A percentile compares a stretch with the other conserved stretches of the same genome.
Conservation (phyloP, 2,888 invertebrate genomes). For the Perdita meconis region DNA sequence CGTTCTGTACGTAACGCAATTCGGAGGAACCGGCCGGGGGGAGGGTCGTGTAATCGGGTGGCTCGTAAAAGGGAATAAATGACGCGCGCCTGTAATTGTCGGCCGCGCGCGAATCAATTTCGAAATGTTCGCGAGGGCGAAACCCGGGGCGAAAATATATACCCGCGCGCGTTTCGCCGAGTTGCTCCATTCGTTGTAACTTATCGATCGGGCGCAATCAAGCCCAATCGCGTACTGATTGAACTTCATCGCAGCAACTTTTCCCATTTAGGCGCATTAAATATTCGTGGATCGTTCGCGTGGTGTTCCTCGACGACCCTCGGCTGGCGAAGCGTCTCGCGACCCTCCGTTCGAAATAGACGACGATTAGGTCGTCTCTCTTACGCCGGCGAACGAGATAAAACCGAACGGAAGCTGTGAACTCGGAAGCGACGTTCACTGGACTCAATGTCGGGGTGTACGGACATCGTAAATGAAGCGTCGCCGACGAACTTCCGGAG, state of each 20-base stretch:
- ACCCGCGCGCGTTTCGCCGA: background rate
- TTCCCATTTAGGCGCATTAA: conserved; percentile 25
- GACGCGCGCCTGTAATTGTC: conserved; percentile 34
- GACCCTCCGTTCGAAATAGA: no score
- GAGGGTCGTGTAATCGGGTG: background rate
- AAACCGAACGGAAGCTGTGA: background rate
- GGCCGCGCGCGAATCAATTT: conserved; percentile 39
- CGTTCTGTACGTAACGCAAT: conserved; percentile 11
- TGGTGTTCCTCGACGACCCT: background rate
- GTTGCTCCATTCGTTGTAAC: conserved; percentile 14
- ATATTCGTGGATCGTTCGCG: background rate
- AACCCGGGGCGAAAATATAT: no score
- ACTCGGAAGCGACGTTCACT: background rate
- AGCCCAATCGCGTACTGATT: conserved; percentile 33
- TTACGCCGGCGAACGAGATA: no score
- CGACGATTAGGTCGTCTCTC: no score
- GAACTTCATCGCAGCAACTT: conserved; percentile 34
- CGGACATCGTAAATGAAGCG: conserved; percentile 24
- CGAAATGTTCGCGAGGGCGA: conserved; percentile 18
- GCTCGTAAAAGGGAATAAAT: conserved; percentile 43
- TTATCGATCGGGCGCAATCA: conserved; percentile 33
- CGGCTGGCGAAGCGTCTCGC: background rate
- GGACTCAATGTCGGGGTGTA: background rate
- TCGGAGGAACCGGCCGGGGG: background rate
- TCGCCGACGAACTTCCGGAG: conserved; percentile 9